Evolutionary conservation across 2,113 vertebrate genomes (phyloP).

Genomic region (Triplophysa siluroides): DNA sequence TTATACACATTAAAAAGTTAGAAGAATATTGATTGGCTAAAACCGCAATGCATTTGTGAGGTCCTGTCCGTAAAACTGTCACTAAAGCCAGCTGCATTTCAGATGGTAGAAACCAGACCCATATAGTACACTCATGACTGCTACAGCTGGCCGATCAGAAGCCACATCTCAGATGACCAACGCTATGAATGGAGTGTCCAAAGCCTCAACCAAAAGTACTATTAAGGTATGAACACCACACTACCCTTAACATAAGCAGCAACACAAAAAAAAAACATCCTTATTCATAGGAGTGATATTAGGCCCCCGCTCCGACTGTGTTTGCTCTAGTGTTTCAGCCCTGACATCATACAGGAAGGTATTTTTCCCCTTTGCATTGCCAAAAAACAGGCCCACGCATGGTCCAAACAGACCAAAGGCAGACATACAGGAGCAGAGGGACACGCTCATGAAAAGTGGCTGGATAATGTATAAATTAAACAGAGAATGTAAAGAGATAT

Average conservation of each 20-base stretch:
- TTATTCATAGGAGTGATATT: conserved; percentile 14
- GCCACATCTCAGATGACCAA: conserved; percentile 25
- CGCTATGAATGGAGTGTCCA: conserved; percentile 13
- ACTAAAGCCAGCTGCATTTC: not conserved
- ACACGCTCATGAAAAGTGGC: not conserved
- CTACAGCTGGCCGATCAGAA: conserved; percentile 25
- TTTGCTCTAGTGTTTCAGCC: conserved; percentile 55
- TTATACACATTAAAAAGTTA: not conserved
- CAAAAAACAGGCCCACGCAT: conserved; percentile 75
- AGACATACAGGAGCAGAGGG: not conserved
- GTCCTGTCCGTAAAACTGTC: not conserved
- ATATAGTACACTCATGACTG: conserved; percentile 4
- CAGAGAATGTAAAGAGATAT: no score
- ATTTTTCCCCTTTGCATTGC: conserved; percentile 75
- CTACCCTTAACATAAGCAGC: conserved; percentile 7
- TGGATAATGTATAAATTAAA: not conserved
- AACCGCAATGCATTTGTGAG: not conserved
- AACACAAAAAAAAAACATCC: not conserved
- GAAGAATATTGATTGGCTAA: not conserved
- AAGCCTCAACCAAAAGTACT: not conserved
- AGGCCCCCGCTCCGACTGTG: not conserved
- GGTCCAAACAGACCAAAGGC: conserved; percentile 70
- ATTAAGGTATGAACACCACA: conserved; percentile 10
- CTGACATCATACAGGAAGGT: conserved; percentile 78
- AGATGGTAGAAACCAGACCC: not conserved